These are phyloP conservation scores for Limosa lapponica DNA, from an alignment of 2,797 vertebrate species.

Conservation along the genomic window DNA sequence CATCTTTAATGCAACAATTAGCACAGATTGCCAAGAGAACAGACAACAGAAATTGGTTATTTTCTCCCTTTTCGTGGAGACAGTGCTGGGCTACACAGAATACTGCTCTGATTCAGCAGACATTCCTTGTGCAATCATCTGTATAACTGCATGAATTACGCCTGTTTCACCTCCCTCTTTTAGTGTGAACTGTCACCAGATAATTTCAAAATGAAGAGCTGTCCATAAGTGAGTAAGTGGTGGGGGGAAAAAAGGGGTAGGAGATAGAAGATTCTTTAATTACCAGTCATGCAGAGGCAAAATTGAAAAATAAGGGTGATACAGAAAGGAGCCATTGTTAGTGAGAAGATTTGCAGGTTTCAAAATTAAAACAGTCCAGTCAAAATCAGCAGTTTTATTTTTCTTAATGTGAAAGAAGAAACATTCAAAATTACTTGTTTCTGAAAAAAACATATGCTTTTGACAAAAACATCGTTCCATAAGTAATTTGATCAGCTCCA, in stretches of 20 bases:
- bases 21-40: neutral
- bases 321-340: neutral
- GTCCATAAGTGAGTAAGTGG: neutral
- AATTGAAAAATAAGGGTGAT: neutral
- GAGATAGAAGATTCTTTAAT: neutral
- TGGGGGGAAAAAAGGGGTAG: rapidly evolving
- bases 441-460: neutral
- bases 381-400: neutral
- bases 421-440: neutral
- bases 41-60: neutral
- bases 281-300: neutral
- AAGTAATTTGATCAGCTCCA: neutral
- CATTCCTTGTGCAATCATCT: neutral
- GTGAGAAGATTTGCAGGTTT: neutral
- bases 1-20: neutral
- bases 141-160: neutral
- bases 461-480: neutral
- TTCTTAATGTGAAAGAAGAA: neutral
- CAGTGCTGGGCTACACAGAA: neutral
- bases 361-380: neutral
- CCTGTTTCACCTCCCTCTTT: neutral
- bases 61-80: neutral
- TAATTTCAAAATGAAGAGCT: neutral
- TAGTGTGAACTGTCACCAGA: neutral
- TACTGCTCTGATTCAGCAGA: neutral